A percentile compares a stretch with the other conserved stretches of the same genome.
phyloP scores from a whole-genome alignment of 1,140 invertebrate species.

The Cydia amplana region DNA sequence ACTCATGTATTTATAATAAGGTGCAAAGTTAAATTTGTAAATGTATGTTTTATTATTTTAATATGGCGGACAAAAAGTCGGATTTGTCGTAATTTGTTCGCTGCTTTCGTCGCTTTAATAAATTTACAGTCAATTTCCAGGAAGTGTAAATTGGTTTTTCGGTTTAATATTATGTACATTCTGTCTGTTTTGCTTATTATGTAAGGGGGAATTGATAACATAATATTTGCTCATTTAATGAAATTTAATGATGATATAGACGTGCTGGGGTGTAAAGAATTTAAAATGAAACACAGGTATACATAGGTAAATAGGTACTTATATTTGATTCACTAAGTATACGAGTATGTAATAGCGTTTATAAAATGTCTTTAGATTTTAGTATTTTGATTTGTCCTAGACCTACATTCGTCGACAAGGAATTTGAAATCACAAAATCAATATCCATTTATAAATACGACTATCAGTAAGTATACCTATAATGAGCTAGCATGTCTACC shows the following conservation, averaged over 20 bases:
- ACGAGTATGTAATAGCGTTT: too few species aligned
- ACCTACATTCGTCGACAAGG: too few species aligned
- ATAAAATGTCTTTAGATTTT: too few species aligned
- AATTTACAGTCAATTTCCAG: constrained; percentile 53
- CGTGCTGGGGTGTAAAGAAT: too few species aligned
- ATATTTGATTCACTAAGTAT: too few species aligned
- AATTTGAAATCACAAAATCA: too few species aligned
- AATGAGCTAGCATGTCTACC: too few species aligned
- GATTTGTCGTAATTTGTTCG: constrained; percentile 53
- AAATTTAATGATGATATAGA: not conserved
- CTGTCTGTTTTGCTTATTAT: constrained; percentile 9
- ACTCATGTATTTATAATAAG: constrained; percentile 20
- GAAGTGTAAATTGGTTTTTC: constrained; percentile 30
- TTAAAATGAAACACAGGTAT: too few species aligned
- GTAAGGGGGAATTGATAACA: constrained; percentile 1
- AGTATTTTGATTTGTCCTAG: too few species aligned
- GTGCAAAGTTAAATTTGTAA: constrained; percentile 35
- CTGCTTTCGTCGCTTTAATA: constrained; percentile 47
- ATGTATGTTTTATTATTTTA: constrained; percentile 61
- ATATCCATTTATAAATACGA: too few species aligned
- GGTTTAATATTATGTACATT: constrained; percentile 20
- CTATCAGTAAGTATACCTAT: too few species aligned
- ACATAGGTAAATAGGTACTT: too few species aligned
- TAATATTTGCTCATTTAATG: constrained; percentile 3
- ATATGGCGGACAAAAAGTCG: constrained; percentile 62